Evolutionary conservation across 92 coral and sea anemone species (phyloP), one percentile per base, ranked within the genome.

Genomic region (Micromussa lordhowensis): DNA sequence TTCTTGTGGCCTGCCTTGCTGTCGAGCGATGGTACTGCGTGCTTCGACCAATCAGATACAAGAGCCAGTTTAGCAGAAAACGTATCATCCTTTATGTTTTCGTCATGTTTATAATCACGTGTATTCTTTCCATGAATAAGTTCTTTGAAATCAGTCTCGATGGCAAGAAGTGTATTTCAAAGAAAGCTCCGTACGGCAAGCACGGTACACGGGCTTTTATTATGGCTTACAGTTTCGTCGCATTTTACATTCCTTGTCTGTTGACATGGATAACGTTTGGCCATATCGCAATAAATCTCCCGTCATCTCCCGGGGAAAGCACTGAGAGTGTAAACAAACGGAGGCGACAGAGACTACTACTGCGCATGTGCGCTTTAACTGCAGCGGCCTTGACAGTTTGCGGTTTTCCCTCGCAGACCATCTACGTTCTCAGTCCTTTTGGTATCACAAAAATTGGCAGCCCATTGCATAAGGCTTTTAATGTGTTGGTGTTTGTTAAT

Each of bases 291-390:
- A 24, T 76, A 13, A 30, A 78, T 66, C 70, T 77, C 34, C 89
- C 89, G 31, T 77, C 89, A 40, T 76, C 54, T 76, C 83, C 83
- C 22, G 89, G 89, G 66, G 64, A 66, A 64, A 12, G 40, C 13
- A 57, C 51, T 5, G 83, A 86, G 31, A 77, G 15, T 36, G 83
- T 26, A 32, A 86, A 61, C 83, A 86, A 32, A 78, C 80, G 51
- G 70, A 86, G 77, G 61, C 89, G 89, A 31, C 83, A 77, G 89
- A 44, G 68, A 49, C 53, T 78, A 32, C 66, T 93, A 17, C 71
- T 93, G 84, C 94, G 92, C 88, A 92, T 93, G 91, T 93, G 96
- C 81, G 96, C 91, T 30, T 35, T 88, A 34, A 92, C 96, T 1
- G 92, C 96, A n/a, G 84, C 77, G 6, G 86, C 92, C 17, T 76